Evolutionary conservation across 2,888 invertebrate species (phyloP), one percentile per base, ranked within the genome.

Genomic region (Orgyia antiqua): DNA sequence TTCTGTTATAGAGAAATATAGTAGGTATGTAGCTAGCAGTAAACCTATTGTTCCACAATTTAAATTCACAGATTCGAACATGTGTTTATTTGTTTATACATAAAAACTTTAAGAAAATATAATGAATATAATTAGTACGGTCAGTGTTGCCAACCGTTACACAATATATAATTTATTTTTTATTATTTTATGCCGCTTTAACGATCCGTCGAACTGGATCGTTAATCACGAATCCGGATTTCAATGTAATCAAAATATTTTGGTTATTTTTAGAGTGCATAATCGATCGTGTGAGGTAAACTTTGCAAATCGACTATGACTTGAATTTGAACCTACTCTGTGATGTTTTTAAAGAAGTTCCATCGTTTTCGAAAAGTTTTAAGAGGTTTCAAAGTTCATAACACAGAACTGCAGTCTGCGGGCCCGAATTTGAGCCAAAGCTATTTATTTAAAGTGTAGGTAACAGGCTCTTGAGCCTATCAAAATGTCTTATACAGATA

Each of bases 121-220:
- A 30, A 53, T 33, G 21, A 32, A 37, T 52, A 52, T 42, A 36
- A 40, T 53, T 51, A 52, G 42, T 29, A 27, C 30, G 21, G 23
- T 29, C 20, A 31, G 26, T 24, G 41, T 43, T 46, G 47, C 53
- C 50, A 49, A 58, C n/a, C 50, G 68, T 62, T 70, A 56, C 58
- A 54, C 56, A 58, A 60, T 64, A 46, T 40, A 45, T 43, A 33
- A 44, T 69, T 70, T 62, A 52, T 57, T 66, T 69, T 74, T 70
- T 68, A 70, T 69, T 68, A 66, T 61, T 67, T 64, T 42, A n/a
- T 51, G 39, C 51, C 35, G 43, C 34, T 64, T 71, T 72, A 67
- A 70, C 64, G 68, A 49, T 48, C 58, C 43, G 58, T 66, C 62
- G 68, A 70, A 66, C 51, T 36, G 27, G 51, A 42, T 39, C 62